Conservation (phyloP, 2,797 vertebrate species). For the Agapornis canus region DNA sequence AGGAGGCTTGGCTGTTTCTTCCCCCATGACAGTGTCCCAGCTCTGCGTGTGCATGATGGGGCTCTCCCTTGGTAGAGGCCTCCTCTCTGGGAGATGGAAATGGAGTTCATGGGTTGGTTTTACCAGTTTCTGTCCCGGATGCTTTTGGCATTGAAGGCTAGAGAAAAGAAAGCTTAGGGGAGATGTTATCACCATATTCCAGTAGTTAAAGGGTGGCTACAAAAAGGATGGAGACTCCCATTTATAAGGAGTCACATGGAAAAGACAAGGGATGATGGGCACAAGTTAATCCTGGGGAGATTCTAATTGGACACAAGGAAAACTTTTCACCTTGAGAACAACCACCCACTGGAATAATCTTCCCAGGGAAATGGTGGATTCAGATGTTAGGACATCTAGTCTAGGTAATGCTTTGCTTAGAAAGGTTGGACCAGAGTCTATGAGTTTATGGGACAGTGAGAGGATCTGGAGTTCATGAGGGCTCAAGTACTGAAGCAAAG, state of each 20-base stretch:
- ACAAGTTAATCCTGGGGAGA: background rate
- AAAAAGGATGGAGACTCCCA: background rate
- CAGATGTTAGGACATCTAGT: background rate
- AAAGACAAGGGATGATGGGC: background rate
- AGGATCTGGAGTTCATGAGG: background rate
- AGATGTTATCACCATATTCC: background rate
- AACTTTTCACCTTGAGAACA: background rate
- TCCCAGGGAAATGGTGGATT: background rate
- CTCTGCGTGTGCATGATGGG: rapidly evolving
- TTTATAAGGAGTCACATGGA: background rate
- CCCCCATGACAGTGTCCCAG: background rate
- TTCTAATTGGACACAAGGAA: background rate
- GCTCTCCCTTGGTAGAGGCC: background rate
- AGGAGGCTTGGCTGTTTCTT: background rate
- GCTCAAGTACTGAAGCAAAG: background rate
- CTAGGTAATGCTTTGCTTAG: background rate
- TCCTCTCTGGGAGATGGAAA: background rate
- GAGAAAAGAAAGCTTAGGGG: background rate
- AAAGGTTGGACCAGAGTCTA: background rate
- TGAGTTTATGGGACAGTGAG: background rate
- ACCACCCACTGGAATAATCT: background rate
- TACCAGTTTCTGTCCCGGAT: background rate
- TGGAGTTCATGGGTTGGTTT: rapidly evolving
- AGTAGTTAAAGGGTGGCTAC: background rate
- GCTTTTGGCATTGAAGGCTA: background rate